Evolutionary conservation across 1,140 invertebrate genomes (phyloP), one percentile per base, ranked within the genome.

Genomic region (Eurytemora carolleeae): DNA sequence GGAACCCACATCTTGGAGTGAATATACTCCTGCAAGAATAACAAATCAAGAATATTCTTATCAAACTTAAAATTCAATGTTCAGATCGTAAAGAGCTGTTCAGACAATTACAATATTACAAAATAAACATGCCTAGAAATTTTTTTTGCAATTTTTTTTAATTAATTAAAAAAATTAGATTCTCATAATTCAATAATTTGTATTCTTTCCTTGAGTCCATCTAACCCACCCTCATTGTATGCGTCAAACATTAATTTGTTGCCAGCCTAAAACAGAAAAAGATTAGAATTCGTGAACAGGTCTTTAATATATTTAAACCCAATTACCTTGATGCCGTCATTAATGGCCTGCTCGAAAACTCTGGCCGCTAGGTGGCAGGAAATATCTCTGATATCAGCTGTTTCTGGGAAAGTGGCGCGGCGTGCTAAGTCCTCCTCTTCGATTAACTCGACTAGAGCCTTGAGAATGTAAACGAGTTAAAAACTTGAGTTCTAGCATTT

Each of bases 1-100:
- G 59, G 59, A 2, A 21, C 16, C 59, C 59, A 60, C 59, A 60
- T 60, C 23, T 60, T 60, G 44, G 59, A 60, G 17, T 53, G n/a
- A 53, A 60, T 60, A 44, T 60, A 60, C 2, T 24, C 31, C n/a
- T n/a, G n/a, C n/a, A n/a, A n/a, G n/a, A n/a, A n/a, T n/a, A n/a
- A n/a, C n/a, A n/a, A n/a, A n/a, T n/a, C n/a, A n/a, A n/a, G n/a
- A n/a, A n/a, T n/a, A n/a, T n/a, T n/a, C n/a, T n/a, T n/a, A n/a
- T n/a, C n/a, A n/a, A n/a, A n/a, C n/a, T n/a, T n/a, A n/a, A n/a
- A n/a, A n/a, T n/a, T n/a, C n/a, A n/a, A n/a, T n/a, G n/a, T n/a
- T n/a, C n/a, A n/a, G n/a, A n/a, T n/a, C n/a, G n/a, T n/a, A n/a
- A n/a, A n/a, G n/a, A n/a, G n/a, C n/a, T n/a, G n/a, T n/a, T n/a